Percentiles rank a stretch among this genome's conserved stretches.
Evolutionary conservation across 2,113 vertebrate species (phyloP).

Genomic region (Equus quagga): DNA sequence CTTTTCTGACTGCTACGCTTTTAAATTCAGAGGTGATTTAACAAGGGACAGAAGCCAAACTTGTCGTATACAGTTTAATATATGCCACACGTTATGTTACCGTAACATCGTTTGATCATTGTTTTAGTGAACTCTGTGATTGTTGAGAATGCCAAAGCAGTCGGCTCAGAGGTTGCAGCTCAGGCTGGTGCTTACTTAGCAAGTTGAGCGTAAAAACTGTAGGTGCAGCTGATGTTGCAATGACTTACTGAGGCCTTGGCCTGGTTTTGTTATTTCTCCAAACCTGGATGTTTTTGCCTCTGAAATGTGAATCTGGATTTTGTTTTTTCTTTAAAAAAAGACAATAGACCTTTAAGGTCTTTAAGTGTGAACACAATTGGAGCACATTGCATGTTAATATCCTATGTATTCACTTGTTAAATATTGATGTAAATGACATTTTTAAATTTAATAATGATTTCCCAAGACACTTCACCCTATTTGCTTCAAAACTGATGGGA

Average conservation of each 20-base stretch:
- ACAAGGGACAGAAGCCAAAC: not conserved
- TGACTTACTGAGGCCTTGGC: not conserved
- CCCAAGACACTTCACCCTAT: not conserved
- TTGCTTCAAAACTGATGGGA: conserved; percentile 1
- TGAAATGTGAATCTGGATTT: not conserved
- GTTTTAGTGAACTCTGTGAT: not conserved
- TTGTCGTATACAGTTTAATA: not conserved
- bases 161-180: rapidly evolving
- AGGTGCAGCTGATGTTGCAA: not conserved
- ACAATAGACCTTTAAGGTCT: not conserved
- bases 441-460: not conserved
- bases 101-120: not conserved
- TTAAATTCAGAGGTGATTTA: not conserved
- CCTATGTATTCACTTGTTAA: not conserved
- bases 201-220: not conserved
- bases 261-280: not conserved
- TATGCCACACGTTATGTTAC: not conserved
- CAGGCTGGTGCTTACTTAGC: not conserved
- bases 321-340: not conserved
- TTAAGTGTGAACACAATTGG: not conserved
- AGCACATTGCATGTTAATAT: not conserved
- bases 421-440: not conserved
- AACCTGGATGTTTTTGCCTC: not conserved
- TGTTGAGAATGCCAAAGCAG: not conserved
- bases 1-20: not conserved